These are phyloP conservation scores for Lordiphosa collinella DNA, from an alignment of 1,140 invertebrate species.

Conservation along the genomic window DNA sequence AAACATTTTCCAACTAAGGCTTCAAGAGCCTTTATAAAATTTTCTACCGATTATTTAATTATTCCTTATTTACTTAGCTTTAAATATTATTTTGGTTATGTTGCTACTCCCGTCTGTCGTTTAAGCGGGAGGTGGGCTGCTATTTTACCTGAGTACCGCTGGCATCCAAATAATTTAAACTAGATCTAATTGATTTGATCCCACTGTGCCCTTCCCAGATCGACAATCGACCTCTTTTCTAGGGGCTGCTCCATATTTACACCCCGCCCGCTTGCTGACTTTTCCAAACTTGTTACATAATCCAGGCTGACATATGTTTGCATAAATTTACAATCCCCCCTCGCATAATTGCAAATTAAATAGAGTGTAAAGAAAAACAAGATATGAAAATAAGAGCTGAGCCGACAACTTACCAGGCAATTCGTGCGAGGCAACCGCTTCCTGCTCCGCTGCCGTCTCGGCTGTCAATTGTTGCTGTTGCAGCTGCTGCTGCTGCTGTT, in stretches of 20 bases:
- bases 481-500: conserved; percentile 27
- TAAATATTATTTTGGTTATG: too few relatives aligned
- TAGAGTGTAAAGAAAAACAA: conserved; percentile 54
- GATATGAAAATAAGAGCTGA: conserved; percentile 19
- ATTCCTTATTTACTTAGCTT: too few relatives aligned
- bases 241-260: conserved; percentile 6
- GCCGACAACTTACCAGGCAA: conserved; percentile 53
- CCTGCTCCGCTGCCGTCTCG: conserved; percentile 11
- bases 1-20: too few relatives aligned
- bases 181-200: too few relatives aligned
- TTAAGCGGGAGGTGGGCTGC: too few relatives aligned
- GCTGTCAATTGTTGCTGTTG: conserved; percentile 8
- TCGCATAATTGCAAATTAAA: conserved; percentile 70
- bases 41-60: too few relatives aligned
- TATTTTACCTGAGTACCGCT: too few relatives aligned
- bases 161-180: too few relatives aligned
- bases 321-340: conserved; percentile 53
- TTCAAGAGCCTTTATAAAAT: too few relatives aligned
- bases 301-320: conserved; percentile 70
- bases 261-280: conserved; percentile 15
- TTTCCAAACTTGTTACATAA: conserved; percentile 63
- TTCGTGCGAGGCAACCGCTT: conserved; percentile 34
- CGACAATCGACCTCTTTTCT: neutral
- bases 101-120: too few relatives aligned
- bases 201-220: conserved; percentile 29